phyloP scores from a whole-genome alignment of 35 echinoderm and acorn worm genomes.

The Nesometra sesokonis region DNA sequence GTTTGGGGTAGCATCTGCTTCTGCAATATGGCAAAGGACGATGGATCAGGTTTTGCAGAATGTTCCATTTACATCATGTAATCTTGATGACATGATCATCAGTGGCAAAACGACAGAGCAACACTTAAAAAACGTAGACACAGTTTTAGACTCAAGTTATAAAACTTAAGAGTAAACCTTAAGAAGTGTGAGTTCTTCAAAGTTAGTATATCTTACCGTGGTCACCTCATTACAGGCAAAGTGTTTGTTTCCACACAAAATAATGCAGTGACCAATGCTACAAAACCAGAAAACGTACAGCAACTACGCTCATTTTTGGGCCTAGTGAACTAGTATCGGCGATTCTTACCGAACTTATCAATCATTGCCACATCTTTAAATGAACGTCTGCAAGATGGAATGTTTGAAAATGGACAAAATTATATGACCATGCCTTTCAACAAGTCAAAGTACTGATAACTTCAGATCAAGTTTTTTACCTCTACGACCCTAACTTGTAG shows the following conservation, averaged over 20 bases:
- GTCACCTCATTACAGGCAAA: not conserved
- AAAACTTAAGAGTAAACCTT: not conserved
- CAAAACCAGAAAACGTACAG: not conserved
- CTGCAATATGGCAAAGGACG: not conserved
- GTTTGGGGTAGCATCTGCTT: not conserved
- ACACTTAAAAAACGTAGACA: not conserved
- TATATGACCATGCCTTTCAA: slow-evolving; percentile 1
- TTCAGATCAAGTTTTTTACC: slow-evolving; percentile 8
- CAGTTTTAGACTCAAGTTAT: not conserved
- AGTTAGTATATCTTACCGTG: not conserved
- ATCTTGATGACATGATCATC: not conserved
- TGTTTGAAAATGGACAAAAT: not conserved
- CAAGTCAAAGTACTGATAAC: slow-evolving; percentile 2
- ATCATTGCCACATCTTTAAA: slow-evolving; percentile 1
- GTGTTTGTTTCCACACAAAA: not conserved
- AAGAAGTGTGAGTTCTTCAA: slow-evolving; percentile 10
- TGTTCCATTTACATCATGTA: not conserved
- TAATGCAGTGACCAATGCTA: not conserved
- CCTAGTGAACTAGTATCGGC: slow-evolving; percentile 13
- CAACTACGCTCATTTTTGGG: slow-evolving; percentile 7
- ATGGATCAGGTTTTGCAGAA: not conserved
- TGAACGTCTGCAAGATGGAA: not conserved
- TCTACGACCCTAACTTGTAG: not conserved
- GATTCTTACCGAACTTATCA: slow-evolving; percentile 18
- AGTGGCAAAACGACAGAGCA: not conserved